These are phyloP conservation scores for Rotaria sp. DNA, from an alignment of 2,888 invertebrate genomes.

Conservation along the genomic window DNA sequence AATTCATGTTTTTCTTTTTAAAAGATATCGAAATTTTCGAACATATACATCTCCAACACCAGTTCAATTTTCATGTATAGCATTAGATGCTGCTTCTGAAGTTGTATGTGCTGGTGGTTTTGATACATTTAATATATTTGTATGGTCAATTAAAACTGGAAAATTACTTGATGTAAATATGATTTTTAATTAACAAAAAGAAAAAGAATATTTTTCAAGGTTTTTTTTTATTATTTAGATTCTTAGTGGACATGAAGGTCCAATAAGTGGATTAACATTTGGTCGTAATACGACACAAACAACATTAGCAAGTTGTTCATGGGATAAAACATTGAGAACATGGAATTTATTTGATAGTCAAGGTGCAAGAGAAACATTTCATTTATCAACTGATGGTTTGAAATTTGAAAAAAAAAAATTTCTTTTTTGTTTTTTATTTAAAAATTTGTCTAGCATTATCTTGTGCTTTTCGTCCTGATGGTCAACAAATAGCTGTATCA, in stretches of 20 bases:
- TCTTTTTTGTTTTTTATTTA: constrained; percentile 36
- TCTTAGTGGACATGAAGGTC: constrained; percentile 83
- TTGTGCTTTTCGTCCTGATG: constrained; percentile 79
- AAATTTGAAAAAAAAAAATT: constrained; percentile 37
- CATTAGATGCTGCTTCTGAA: constrained; percentile 77
- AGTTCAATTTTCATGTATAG: constrained; percentile 70
- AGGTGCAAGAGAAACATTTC: constrained; percentile 72
- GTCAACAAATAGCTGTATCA: constrained; percentile 82
- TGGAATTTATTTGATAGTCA: constrained; percentile 78
- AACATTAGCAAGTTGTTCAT: constrained; percentile 73
- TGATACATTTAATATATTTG: constrained; percentile 84
- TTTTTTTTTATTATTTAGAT: constrained; percentile 46
- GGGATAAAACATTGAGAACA: constrained; percentile 83
- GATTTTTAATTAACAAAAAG: too few relatives aligned
- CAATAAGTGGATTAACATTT: constrained; percentile 75
- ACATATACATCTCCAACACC: constrained; percentile 84
- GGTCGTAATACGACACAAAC: constrained; percentile 61
- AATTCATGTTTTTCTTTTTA: background rate
- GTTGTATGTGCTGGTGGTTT: constrained; percentile 87
- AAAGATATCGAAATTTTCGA: constrained; percentile 81
- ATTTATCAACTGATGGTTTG: constrained; percentile 66
- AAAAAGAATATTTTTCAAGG: constrained; percentile 55
- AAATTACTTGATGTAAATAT: constrained; percentile 68
- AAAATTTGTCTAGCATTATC: constrained; percentile 62
- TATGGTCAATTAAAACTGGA: constrained; percentile 91